These are phyloP conservation scores for Romanogobio albipinnatus DNA, from an alignment of 2,113 vertebrate species.

Conservation along the genomic window DNA sequence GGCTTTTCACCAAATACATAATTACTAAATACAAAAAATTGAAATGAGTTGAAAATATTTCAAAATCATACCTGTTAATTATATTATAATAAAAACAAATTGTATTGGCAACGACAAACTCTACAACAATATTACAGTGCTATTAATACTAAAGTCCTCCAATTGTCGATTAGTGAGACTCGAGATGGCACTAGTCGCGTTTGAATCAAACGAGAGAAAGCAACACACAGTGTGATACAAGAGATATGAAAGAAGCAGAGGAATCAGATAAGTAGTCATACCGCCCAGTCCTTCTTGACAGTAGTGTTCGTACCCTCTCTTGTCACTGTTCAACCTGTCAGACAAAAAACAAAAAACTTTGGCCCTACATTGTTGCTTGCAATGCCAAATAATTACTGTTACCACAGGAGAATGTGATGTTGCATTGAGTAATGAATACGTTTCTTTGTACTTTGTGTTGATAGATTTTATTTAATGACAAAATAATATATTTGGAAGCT, in stretches of 20 bases:
- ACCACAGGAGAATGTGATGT: neutral
- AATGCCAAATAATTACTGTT: neutral
- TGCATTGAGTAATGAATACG: neutral
- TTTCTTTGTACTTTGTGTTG: neutral
- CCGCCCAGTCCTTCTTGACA: conserved; percentile 15
- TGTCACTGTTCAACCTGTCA: conserved; percentile 8
- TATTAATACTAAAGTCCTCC: neutral
- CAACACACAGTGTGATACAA: neutral
- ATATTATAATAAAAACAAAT: no score
- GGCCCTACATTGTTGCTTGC: neutral
- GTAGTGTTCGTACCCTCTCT: neutral
- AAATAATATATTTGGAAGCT: neutral
- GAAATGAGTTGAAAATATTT: neutral
- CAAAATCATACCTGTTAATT: neutral
- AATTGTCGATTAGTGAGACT: neutral
- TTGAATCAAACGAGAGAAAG: neutral
- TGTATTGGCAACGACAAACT: neutral
- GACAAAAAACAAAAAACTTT: neutral
- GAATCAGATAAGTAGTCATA: neutral
- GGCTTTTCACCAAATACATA: no score
- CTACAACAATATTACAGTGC: neutral
- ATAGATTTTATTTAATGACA: neutral
- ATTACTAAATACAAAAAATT: neutral
- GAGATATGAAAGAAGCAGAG: neutral
- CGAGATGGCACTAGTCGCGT: neutral